A percentile compares a stretch with the other conserved stretches of the same genome.
phyloP scores from a whole-genome alignment of 2,113 vertebrate species.

The Pseudolaguvia tuberculata region DNA sequence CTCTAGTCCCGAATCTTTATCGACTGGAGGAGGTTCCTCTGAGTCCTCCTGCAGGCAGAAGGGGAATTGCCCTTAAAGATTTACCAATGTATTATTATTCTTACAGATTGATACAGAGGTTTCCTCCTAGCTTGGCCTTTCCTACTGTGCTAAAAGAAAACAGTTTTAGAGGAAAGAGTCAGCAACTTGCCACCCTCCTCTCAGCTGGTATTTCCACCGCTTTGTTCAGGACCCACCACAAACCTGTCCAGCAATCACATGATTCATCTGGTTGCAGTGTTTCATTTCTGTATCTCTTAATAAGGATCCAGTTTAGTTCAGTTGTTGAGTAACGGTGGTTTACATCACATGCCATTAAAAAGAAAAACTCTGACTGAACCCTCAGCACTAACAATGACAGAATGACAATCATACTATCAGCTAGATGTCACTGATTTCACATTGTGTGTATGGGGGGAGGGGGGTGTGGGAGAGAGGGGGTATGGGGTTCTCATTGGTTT shows the following conservation, averaged over 20 bases:
- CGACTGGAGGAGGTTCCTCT: neutral
- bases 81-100: constrained; percentile 1
- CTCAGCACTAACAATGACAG: constrained; percentile 8
- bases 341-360: too few species aligned
- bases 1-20: neutral
- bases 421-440: too few species aligned
- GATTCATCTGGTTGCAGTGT: too few species aligned
- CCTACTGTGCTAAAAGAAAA: neutral
- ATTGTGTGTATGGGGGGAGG: too few species aligned
- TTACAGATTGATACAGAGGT: neutral
- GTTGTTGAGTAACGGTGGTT: too few species aligned
- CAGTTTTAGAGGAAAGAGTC: neutral
- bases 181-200: neutral
- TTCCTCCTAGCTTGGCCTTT: neutral
- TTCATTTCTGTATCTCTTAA: too few species aligned
- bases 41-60: neutral
- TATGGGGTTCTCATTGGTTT: too few species aligned
- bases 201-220: neutral
- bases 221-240: neutral
- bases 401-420: constrained; percentile 14
- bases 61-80: neutral
- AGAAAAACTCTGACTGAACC: too few species aligned
- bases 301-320: too few species aligned
- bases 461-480: too few species aligned
- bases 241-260: neutral